phyloP scores from a whole-genome alignment of 2,888 invertebrate species.

The Caenorhabditis panamensis region DNA sequence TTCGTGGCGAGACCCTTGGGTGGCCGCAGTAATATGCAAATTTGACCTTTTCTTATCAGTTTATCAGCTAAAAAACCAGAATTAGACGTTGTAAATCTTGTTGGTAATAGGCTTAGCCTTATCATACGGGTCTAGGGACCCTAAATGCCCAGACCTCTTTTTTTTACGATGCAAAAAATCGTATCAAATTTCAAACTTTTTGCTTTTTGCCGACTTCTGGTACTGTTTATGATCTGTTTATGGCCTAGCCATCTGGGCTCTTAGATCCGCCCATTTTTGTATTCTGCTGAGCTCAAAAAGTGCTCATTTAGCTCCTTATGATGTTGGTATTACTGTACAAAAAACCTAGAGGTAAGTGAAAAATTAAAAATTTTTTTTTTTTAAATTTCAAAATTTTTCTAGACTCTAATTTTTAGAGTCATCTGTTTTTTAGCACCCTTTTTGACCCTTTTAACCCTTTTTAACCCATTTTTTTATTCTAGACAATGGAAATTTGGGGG shows the following conservation, averaged over 20 bases:
- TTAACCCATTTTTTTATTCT: not conserved
- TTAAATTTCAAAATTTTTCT: not conserved
- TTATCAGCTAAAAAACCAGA: too few relatives aligned
- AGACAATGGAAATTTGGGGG: not conserved
- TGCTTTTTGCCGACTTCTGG: not conserved
- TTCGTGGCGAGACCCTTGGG: too few relatives aligned
- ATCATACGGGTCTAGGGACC: not conserved
- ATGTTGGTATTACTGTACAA: constrained; percentile 12
- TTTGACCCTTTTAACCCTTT: not conserved
- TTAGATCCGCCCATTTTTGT: constrained; percentile 1
- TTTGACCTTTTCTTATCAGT: too few relatives aligned
- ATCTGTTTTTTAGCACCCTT: not conserved
- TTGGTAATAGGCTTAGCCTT: too few relatives aligned
- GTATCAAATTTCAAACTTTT: not conserved
- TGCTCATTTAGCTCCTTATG: too few relatives aligned
- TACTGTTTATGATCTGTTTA: too few relatives aligned
- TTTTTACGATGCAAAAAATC: not conserved
- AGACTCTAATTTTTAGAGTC: too few relatives aligned
- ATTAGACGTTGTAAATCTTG: too few relatives aligned
- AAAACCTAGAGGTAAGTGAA: not conserved
- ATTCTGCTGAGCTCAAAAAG: not conserved
- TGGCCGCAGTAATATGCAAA: too few relatives aligned
- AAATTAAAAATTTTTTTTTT: too few relatives aligned
- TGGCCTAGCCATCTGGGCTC: not conserved
- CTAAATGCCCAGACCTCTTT: not conserved